A percentile compares a stretch with the other conserved stretches of the same genome.
These are phyloP conservation scores for Acropora yongei DNA, from an alignment of 64 coral and sea anemone genomes.

Conservation along the genomic window DNA sequence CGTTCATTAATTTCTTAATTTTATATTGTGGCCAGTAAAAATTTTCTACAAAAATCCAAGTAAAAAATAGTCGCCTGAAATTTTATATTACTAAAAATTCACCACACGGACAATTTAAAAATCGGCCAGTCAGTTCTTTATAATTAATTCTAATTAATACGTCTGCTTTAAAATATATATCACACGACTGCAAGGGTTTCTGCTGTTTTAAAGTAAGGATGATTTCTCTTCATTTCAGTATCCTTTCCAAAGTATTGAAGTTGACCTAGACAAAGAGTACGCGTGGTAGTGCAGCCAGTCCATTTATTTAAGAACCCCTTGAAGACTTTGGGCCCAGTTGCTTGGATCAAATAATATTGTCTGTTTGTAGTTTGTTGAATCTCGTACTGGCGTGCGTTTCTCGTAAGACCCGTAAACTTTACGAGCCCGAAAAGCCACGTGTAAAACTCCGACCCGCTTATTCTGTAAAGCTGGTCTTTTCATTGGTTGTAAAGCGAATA, in stretches of 20 bases:
- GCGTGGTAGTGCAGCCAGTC: no score
- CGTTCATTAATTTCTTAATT: constrained; percentile 10
- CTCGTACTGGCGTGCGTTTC: no score
- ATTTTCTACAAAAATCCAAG: constrained; percentile 12
- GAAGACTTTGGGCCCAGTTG: no score
- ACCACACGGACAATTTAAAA: constrained; percentile 3
- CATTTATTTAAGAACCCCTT: no score
- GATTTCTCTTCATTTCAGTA: constrained; percentile 6
- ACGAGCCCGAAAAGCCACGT: no score
- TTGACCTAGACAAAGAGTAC: no score
- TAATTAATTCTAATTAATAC: constrained; percentile 2
- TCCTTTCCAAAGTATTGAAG: constrained; percentile 7
- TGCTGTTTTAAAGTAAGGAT: constrained; percentile 10
- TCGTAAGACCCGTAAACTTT: no score
- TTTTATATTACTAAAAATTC: constrained; percentile 6
- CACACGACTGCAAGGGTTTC: neutral
- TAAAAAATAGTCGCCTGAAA: neutral
- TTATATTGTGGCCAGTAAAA: neutral
- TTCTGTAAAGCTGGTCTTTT: no score
- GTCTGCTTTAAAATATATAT: neutral
- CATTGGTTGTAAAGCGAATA: no score
- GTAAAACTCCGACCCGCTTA: no score
- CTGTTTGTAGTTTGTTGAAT: no score
- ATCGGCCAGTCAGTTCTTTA: neutral
- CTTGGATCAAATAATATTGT: no score